phyloP scores from a whole-genome alignment of 2,797 vertebrate species.

The Graptemys geographica region DNA sequence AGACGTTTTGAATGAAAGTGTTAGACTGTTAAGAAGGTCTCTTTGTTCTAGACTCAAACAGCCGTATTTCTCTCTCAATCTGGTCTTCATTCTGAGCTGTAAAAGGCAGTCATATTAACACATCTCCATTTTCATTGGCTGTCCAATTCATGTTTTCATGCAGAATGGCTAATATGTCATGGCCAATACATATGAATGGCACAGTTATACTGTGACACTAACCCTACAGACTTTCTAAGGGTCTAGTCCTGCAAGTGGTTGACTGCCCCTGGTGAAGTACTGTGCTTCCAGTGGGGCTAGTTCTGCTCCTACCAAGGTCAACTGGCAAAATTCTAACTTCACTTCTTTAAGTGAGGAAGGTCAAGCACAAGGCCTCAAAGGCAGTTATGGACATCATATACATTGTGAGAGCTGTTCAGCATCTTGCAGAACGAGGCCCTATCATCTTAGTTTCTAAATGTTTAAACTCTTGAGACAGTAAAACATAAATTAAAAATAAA shows the following conservation, averaged over 20 bases:
- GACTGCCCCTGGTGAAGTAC: neutral
- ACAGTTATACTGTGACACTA: neutral
- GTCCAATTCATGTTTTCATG: neutral
- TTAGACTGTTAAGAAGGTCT: neutral
- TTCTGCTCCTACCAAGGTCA: neutral
- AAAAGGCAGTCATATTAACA: neutral
- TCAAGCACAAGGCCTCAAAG: neutral
- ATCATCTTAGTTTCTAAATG: neutral
- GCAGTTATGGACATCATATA: neutral
- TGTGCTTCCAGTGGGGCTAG: neutral
- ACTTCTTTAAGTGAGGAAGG: neutral
- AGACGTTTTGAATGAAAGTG: neutral
- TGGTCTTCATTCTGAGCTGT: neutral
- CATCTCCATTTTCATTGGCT: neutral
- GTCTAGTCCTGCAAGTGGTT: neutral
- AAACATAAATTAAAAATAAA: fast-evolving
- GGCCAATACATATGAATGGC: neutral
- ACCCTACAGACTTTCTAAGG: neutral
- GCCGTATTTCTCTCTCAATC: neutral
- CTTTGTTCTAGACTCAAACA: neutral
- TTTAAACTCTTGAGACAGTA: neutral
- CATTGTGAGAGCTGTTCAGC: neutral
- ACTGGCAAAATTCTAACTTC: neutral
- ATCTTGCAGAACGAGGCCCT: neutral
- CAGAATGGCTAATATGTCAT: fast-evolving